Conservation (phyloP, 2,113 vertebrate genomes). For the Chaenocephalus aceratus region DNA sequence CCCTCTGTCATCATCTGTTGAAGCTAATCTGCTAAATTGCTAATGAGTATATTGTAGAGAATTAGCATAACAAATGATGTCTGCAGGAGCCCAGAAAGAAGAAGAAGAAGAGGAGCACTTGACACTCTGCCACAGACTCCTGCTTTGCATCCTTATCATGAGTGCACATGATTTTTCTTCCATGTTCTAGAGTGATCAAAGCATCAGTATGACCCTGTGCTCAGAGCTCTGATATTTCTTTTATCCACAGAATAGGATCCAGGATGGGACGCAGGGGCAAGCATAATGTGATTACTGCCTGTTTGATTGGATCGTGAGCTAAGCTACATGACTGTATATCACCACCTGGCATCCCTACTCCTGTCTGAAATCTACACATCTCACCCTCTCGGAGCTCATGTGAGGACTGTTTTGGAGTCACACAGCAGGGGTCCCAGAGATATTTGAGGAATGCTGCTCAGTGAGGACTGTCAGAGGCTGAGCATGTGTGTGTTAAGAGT, state of each 20-base stretch:
- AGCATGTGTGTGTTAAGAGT: conserved; percentile 11
- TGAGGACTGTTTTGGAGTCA: conserved; percentile 39
- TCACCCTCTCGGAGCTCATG: conserved; percentile 21
- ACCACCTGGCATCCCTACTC: conserved; percentile 25
- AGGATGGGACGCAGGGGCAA: conserved; percentile 4
- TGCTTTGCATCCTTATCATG: conserved; percentile 41
- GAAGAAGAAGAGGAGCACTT: conserved; percentile 25
- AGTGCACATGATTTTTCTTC: conserved; percentile 32
- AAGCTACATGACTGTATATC: conserved; percentile 33
- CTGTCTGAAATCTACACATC: conserved; percentile 22
- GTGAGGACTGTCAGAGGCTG: conserved; percentile 28
- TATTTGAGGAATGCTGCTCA: conserved; percentile 72
- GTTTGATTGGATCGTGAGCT: conserved; percentile 49
- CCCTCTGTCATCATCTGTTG: conserved; percentile 24
- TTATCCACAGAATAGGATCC: conserved; percentile 20
- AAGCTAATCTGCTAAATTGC: conserved; percentile 49
- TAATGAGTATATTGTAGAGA: conserved; percentile 54
- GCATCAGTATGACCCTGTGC: conserved; percentile 3
- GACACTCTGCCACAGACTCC: conserved; percentile 21
- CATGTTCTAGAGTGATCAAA: conserved; percentile 6
- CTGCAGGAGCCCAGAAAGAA: conserved; percentile 22
- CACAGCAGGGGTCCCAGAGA: conserved; percentile 55
- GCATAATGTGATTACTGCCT: conserved; percentile 41
- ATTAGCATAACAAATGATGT: conserved; percentile 69
- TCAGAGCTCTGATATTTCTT: not conserved